Base-by-base conservation (phyloP, 2,113 vertebrate species). In the Sorex fumeus region DNA sequence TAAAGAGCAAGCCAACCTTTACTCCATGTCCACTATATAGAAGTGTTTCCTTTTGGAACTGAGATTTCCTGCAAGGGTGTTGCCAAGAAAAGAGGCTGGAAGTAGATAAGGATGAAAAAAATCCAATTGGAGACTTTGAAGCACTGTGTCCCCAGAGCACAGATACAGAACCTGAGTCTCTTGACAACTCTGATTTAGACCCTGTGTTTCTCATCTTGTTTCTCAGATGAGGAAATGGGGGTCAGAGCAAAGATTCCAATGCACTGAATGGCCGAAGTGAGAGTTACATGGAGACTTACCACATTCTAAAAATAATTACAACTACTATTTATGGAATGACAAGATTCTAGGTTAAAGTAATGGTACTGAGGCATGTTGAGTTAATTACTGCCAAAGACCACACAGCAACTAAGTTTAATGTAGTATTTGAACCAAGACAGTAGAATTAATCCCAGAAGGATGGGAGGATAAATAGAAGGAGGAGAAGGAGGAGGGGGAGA, bases 251-350 rank as follows among this genome's bases (percentile, higher is more conserved):
- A 93, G 30, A 32, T 87, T 57, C 30, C 72, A 94, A 70, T 27
- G 30, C 62, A 18, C 66, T 84, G 70, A 50, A 66, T 27, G 71
- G 19, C 25, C 75, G 80, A 80, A 64, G 64, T 3, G 7, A 19
- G 47, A 76, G 43, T 76, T 50, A 71, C 70, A 64, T 19, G 53
- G 77, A 81, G 25, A 64, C 43, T 74, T 84, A 30, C 21, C 27
- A 28, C 53, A 84, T 77, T 77, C 69, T 72, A 34, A 86, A 91
- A 89, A 66, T 36, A 87, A 40, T 18, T n/a, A 5, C 53, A 53
- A 34, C 50, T 92, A 45, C 60, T 30, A 67, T 89, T 89, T 87
- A 71, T 27, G 69, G 66, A 76, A 50, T 23, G 3, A 72, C 47
- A 57, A 64, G 15, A 76, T 16, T 25, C 84, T 62, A 3, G 66